A percentile compares a stretch with the other conserved stretches of the same genome.
phyloP scores from a whole-genome alignment of 2,888 invertebrate genomes.

The Campaea margaritaria region DNA sequence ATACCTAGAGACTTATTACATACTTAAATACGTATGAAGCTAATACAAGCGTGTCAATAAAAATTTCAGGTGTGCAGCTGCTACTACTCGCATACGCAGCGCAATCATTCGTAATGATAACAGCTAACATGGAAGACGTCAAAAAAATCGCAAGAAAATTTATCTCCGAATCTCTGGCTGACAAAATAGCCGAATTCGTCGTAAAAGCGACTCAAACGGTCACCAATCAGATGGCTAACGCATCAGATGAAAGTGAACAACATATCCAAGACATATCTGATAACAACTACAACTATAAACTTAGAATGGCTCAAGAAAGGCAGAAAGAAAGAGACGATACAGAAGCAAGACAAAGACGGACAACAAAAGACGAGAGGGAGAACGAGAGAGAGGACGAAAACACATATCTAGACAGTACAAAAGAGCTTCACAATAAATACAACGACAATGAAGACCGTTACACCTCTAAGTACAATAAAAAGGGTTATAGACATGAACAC shows the following conservation, averaged over 20 bases:
- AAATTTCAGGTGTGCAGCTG: slow-evolving; percentile 57
- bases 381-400: too few species aligned
- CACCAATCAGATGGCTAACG: neutral
- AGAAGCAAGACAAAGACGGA: neutral
- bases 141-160: slow-evolving; percentile 64
- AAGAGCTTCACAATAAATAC: too few species aligned
- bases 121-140: slow-evolving; percentile 69
- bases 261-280: neutral
- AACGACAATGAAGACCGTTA: too few species aligned
- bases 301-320: neutral
- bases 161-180: slow-evolving; percentile 58
- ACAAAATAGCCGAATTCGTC: slow-evolving; percentile 57
- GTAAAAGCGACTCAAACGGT: slow-evolving; percentile 30
- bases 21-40: too few species aligned
- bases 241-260: neutral
- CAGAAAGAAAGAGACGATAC: neutral
- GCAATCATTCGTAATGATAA: slow-evolving; percentile 58
- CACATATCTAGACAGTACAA: too few species aligned
- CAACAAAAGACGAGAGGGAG: too few species aligned
- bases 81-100: slow-evolving; percentile 44
- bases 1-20: too few species aligned
- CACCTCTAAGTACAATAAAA: too few species aligned
- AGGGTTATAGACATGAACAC: too few species aligned
- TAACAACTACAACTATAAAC: neutral
- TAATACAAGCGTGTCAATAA: too few species aligned